These are phyloP conservation scores for Tadarida brasiliensis DNA, from an alignment of 2,797 vertebrate genomes.

Conservation along the genomic window DNA sequence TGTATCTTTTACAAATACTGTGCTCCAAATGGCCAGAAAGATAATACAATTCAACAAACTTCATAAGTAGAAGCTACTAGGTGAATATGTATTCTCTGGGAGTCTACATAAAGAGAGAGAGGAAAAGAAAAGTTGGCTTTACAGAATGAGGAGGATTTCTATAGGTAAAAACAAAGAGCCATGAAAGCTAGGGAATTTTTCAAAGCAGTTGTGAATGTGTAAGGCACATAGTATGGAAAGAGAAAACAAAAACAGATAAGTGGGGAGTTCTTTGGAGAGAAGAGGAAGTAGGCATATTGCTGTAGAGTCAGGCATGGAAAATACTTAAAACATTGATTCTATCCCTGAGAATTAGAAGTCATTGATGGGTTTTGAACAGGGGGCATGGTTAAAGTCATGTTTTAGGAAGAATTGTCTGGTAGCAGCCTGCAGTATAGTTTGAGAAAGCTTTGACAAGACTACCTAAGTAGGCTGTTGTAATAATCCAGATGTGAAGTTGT, in stretches of 20 bases:
- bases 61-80: background rate
- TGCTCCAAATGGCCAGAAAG: background rate
- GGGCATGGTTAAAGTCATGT: slow-evolving; percentile 46
- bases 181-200: background rate
- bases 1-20: background rate
- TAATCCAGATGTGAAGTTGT: slow-evolving; percentile 73
- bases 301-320: slow-evolving; percentile 1
- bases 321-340: slow-evolving; percentile 33
- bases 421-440: slow-evolving; percentile 60
- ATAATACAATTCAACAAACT: background rate
- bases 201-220: background rate
- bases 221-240: background rate
- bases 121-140: background rate
- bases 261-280: background rate
- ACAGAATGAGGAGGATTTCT: background rate
- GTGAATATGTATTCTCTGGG: background rate
- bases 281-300: background rate
- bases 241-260: background rate
- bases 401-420: slow-evolving; percentile 75
- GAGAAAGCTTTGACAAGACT: slow-evolving; percentile 72
- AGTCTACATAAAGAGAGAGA: background rate
- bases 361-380: slow-evolving; percentile 37
- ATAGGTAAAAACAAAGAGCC: background rate
- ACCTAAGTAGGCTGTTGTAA: slow-evolving; percentile 70
- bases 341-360: slow-evolving; percentile 42